phyloP scores from a whole-genome alignment of 2,888 invertebrate genomes.

The Boloria selene region DNA sequence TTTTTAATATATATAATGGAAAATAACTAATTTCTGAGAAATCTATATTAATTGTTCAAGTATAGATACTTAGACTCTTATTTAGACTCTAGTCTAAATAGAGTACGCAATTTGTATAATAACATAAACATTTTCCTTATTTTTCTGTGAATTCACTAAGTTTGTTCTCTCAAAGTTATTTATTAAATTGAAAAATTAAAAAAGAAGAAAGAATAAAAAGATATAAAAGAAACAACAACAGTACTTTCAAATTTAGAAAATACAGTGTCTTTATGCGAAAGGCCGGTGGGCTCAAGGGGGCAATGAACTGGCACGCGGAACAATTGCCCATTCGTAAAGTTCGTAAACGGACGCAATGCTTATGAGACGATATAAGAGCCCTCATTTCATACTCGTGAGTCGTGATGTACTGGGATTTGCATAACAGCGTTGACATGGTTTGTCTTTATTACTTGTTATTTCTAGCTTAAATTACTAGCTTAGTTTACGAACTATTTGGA shows the following conservation, averaged over 20 bases:
- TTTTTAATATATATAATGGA: too few species aligned
- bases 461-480: too few species aligned
- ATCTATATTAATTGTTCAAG: too few species aligned
- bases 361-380: slow-evolving; percentile 49
- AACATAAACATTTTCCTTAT: too few species aligned
- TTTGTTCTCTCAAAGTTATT: not conserved
- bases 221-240: slow-evolving; percentile 38
- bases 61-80: too few species aligned
- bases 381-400: slow-evolving; percentile 41
- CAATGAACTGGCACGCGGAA: slow-evolving; percentile 50
- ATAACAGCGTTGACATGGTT: not conserved
- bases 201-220: slow-evolving; percentile 21
- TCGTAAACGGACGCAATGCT: slow-evolving; percentile 49
- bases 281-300: slow-evolving; percentile 56
- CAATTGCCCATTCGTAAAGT: slow-evolving; percentile 64
- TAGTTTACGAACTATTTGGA: too few species aligned
- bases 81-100: too few species aligned
- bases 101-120: too few species aligned
- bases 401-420: slow-evolving; percentile 35
- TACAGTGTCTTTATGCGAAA: slow-evolving; percentile 46
- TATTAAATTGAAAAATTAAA: slow-evolving; percentile 1
- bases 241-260: slow-evolving; percentile 45
- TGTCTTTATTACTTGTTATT: too few species aligned
- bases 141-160: not conserved
- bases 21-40: too few species aligned